phyloP scores from a whole-genome alignment of 2,888 invertebrate genomes.

The Pollenia labialis region DNA sequence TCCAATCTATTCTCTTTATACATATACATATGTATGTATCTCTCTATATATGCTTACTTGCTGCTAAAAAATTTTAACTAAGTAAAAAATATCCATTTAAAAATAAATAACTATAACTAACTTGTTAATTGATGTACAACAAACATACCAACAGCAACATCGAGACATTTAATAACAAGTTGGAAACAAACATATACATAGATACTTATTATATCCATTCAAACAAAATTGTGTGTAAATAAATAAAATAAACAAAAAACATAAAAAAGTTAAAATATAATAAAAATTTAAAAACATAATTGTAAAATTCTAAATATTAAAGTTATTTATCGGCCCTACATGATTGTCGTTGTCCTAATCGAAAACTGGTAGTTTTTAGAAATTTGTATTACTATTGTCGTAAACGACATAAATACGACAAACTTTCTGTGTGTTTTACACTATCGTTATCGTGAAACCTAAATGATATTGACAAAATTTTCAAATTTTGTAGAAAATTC shows the following conservation, averaged over 20 bases:
- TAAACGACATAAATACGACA: too few relatives aligned
- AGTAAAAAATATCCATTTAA: constrained; percentile 32
- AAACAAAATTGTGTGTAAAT: constrained; percentile 56
- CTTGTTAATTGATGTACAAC: constrained; percentile 70
- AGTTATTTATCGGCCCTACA: background rate
- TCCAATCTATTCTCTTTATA: constrained; percentile 25
- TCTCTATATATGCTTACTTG: constrained; percentile 48
- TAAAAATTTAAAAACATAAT: constrained; percentile 53
- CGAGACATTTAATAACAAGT: constrained; percentile 49
- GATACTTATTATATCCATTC: constrained; percentile 43
- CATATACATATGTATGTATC: background rate
- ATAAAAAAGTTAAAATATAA: constrained; percentile 51
- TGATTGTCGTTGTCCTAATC: too few relatives aligned
- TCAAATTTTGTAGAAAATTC: too few relatives aligned
- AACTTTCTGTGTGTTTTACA: too few relatives aligned
- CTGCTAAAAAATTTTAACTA: constrained; percentile 38
- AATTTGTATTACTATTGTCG: too few relatives aligned
- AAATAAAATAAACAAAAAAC: constrained; percentile 47
- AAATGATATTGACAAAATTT: too few relatives aligned
- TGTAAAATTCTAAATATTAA: constrained; percentile 39
- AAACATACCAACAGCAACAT: constrained; percentile 59
- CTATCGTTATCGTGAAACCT: too few relatives aligned
- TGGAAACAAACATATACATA: constrained; percentile 45
- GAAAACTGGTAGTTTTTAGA: too few relatives aligned
- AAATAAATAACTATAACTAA: constrained; percentile 18